Evolutionary conservation across 2,888 invertebrate species (phyloP).

Genomic region (Dryomyza anilis): DNA sequence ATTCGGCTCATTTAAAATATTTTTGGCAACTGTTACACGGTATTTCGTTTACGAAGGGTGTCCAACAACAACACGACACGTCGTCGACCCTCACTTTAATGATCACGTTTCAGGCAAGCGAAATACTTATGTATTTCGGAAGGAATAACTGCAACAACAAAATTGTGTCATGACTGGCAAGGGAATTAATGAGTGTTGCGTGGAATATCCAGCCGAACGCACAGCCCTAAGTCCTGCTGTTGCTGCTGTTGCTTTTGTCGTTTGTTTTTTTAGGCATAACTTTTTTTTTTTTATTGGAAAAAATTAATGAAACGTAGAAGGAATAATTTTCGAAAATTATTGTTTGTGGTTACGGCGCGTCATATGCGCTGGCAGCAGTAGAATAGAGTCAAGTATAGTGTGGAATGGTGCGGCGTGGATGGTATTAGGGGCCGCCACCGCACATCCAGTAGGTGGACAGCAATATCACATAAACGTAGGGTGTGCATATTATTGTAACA

Average conservation of each 20-base stretch:
- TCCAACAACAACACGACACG: not conserved
- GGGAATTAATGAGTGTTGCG: not conserved
- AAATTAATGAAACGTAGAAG: slow-evolving; percentile 42
- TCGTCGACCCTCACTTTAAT: not conserved
- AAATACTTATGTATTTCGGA: not conserved
- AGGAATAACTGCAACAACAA: not conserved
- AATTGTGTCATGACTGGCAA: not conserved
- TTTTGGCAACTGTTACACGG: not conserved
- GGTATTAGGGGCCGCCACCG: too few species aligned
- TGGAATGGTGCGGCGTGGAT: too few species aligned
- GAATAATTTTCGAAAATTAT: slow-evolving; percentile 40
- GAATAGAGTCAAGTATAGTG: too few species aligned
- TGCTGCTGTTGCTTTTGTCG: not conserved
- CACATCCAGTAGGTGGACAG: too few species aligned
- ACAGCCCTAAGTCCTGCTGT: not conserved
- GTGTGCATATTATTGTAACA: too few species aligned
- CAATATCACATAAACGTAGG: too few species aligned
- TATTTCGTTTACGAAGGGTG: not conserved
- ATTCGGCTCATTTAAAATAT: too few species aligned
- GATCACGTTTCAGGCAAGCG: not conserved
- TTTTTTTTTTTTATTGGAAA: slow-evolving; percentile 38
- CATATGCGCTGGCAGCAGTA: not conserved
- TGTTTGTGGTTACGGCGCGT: not conserved
- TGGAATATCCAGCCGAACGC: not conserved
- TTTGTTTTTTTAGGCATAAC: too few species aligned